Evolutionary conservation across 1,140 invertebrate genomes (phyloP).

Genomic region (Leptoteleia sp.): DNA sequence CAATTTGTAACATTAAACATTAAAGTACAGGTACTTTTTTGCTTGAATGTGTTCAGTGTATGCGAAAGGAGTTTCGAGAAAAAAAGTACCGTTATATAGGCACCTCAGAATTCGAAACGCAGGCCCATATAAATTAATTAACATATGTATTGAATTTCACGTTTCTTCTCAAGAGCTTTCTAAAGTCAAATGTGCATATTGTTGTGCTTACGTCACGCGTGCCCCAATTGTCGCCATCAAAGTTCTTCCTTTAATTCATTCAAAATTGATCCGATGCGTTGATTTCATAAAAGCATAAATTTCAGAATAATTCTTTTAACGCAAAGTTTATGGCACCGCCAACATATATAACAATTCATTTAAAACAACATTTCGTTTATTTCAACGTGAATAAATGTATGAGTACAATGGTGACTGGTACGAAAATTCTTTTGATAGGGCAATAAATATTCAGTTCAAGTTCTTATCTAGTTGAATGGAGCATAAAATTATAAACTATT

Average conservation of each 20-base stretch:
- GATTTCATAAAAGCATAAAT: too few relatives aligned
- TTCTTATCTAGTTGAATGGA: slow-evolving; percentile 31
- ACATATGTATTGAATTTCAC: slow-evolving; percentile 62
- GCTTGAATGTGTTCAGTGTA: slow-evolving; percentile 34
- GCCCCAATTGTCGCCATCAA: slow-evolving; percentile 23
- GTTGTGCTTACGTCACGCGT: slow-evolving; percentile 35
- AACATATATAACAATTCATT: too few relatives aligned
- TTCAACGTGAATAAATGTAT: too few relatives aligned
- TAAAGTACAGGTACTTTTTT: slow-evolving; percentile 38
- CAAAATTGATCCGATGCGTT: too few relatives aligned
- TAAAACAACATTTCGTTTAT: too few relatives aligned
- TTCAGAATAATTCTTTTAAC: too few relatives aligned
- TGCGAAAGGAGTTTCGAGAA: slow-evolving; percentile 48
- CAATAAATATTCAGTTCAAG: slow-evolving; percentile 35
- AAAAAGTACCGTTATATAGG: slow-evolving; percentile 56
- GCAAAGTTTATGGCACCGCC: too few relatives aligned
- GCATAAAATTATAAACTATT: slow-evolving; percentile 42
- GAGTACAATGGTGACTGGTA: too few relatives aligned
- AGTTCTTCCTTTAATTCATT: background rate
- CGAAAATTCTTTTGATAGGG: slow-evolving; percentile 1
- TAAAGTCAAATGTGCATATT: slow-evolving; percentile 52
- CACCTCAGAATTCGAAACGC: slow-evolving; percentile 56
- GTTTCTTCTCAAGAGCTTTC: slow-evolving; percentile 53
- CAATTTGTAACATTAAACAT: slow-evolving; percentile 41
- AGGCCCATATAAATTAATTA: slow-evolving; percentile 62